Evolutionary conservation across 1,140 invertebrate species (phyloP).

Genomic region (Drosophila oshimai): DNA sequence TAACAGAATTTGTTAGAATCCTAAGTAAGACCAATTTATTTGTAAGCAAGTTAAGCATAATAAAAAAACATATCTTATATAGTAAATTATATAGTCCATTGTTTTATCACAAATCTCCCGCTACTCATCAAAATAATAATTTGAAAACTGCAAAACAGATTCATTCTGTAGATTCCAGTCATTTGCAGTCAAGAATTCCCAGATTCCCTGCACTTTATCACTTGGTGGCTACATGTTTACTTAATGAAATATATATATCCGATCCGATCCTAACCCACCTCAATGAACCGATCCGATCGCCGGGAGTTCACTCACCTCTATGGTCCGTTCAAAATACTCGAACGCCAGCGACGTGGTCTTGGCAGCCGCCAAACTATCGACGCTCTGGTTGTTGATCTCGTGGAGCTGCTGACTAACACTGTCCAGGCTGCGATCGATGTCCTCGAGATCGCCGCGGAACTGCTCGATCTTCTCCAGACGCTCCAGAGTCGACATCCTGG

Average conservation of each 20-base stretch:
- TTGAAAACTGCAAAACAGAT: no score
- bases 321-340: slow-evolving; percentile 90
- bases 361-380: slow-evolving; percentile 88
- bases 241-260: neutral
- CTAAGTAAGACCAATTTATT: no score
- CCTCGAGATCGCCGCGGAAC: slow-evolving; percentile 85
- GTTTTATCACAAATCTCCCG: no score
- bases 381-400: slow-evolving; percentile 87
- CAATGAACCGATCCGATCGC: neutral
- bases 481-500: slow-evolving; percentile 85
- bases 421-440: slow-evolving; percentile 89
- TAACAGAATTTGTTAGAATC: no score
- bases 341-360: slow-evolving; percentile 89
- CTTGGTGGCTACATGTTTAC: neutral
- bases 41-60: no score
- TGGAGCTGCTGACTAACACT: slow-evolving; percentile 86
- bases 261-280: slow-evolving; percentile 20
- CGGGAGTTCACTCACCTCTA: slow-evolving; percentile 85
- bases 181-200: neutral
- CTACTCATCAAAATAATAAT: no score
- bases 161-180: no score
- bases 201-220: neutral
- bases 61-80: no score
- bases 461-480: slow-evolving; percentile 87
- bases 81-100: no score